Evolutionary conservation across 2,797 vertebrate genomes (phyloP).

Genomic region (Picus viridis): DNA sequence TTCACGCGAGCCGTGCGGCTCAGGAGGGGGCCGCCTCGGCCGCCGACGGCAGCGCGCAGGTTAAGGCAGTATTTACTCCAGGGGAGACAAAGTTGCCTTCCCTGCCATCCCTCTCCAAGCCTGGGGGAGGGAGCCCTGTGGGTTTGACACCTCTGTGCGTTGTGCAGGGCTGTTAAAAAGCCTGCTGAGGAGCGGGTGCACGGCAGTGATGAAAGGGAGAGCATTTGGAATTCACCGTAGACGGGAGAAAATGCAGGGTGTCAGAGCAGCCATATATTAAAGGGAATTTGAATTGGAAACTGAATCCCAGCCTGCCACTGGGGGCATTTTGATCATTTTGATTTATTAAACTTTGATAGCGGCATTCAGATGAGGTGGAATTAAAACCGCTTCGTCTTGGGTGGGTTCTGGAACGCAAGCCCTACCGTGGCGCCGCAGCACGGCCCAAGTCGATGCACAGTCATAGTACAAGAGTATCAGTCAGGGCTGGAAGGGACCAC

Average conservation of each 20-base stretch:
- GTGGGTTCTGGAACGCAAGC: conserved; percentile 71
- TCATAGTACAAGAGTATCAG: no score
- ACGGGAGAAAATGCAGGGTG: conserved; percentile 75
- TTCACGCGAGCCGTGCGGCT: not conserved
- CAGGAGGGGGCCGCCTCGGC: conserved; percentile 17
- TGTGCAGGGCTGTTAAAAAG: conserved; percentile 73
- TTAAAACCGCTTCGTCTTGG: conserved; percentile 76
- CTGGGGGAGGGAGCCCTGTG: conserved; percentile 34
- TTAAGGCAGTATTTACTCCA: conserved; percentile 77
- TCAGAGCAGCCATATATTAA: conserved; percentile 81
- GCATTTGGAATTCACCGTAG: conserved; percentile 78
- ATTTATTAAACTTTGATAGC: conserved; percentile 86
- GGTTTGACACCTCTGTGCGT: conserved; percentile 72
- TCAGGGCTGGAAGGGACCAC: no score
- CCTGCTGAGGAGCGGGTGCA: conserved; percentile 68
- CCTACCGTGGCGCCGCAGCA: conserved; percentile 6
- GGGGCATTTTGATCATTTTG: conserved; percentile 86
- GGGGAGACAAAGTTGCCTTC: conserved; percentile 65
- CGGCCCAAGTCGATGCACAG: conserved; percentile 60
- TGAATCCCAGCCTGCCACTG: conserved; percentile 78
- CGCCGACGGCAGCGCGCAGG: not conserved
- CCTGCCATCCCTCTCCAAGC: conserved; percentile 61
- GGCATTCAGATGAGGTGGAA: conserved; percentile 78
- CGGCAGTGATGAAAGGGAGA: conserved; percentile 76
- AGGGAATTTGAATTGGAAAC: conserved; percentile 84